Percentiles rank a stretch among this genome's conserved stretches.
Evolutionary conservation across 2,888 invertebrate species (phyloP).

Genomic region (Galeruca laticollis): DNA sequence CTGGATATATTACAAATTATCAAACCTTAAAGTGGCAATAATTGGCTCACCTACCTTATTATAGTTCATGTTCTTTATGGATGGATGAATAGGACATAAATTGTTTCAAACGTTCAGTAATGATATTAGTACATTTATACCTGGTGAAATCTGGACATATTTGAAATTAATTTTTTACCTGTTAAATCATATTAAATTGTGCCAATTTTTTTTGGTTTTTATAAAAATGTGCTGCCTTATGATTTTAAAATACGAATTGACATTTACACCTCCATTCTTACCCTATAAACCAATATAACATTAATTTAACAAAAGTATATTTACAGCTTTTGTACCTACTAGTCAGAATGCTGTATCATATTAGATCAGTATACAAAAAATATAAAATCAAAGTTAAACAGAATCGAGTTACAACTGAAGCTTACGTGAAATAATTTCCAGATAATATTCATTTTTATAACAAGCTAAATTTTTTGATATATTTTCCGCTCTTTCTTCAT

Average conservation of each 20-base stretch:
- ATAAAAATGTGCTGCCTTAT: slow-evolving; percentile 5
- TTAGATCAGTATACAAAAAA: slow-evolving; percentile 49
- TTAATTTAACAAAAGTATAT: slow-evolving; percentile 45
- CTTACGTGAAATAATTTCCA: not conserved
- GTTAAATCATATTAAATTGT: not conserved
- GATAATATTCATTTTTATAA: not conserved
- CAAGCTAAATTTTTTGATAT: not conserved
- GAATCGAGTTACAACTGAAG: slow-evolving; percentile 9
- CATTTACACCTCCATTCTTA: slow-evolving; percentile 9
- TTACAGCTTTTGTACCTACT: slow-evolving; percentile 54
- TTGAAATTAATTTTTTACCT: not conserved
- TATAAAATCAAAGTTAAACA: slow-evolving; percentile 39
- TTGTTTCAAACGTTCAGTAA: no score
- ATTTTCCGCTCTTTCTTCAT: no score
- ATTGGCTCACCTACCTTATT: no score
- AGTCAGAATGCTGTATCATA: slow-evolving; percentile 54
- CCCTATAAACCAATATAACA: slow-evolving; percentile 28
- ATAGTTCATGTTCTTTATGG: no score
- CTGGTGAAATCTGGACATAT: slow-evolving; percentile 1
- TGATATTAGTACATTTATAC: no score
- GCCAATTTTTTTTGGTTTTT: not conserved
- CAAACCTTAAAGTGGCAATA: no score
- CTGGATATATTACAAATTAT: no score
- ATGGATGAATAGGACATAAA: no score
- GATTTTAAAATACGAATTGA: not conserved